A percentile compares a stretch with the other conserved stretches of the same genome.
Conservation (phyloP, 2,113 vertebrate species). For the Egretta garzetta region DNA sequence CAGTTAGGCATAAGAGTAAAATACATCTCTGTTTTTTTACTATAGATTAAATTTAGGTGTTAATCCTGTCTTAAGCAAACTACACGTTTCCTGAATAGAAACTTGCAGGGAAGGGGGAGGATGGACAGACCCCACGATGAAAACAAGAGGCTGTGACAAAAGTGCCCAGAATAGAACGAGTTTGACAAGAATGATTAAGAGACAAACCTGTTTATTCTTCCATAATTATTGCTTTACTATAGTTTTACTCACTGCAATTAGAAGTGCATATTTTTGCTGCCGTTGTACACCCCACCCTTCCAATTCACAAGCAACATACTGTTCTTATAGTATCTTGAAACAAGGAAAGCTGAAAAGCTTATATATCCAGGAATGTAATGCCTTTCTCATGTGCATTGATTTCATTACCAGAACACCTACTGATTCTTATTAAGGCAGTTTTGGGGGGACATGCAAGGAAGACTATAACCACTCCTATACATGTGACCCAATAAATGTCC, state of each 20-base stretch:
- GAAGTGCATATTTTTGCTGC: background rate
- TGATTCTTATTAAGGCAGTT: background rate
- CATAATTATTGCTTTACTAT: background rate
- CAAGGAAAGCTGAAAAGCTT: background rate
- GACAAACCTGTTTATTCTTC: background rate
- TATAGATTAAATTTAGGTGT: background rate
- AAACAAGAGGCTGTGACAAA: background rate
- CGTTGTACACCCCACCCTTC: background rate
- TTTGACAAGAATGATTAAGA: background rate
- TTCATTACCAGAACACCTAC: background rate
- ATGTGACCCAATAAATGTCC: background rate
- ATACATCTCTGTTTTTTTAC: background rate
- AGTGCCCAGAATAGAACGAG: background rate
- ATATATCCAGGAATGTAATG: background rate
- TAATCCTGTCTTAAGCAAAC: background rate
- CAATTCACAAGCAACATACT: background rate
- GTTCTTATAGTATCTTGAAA: background rate
- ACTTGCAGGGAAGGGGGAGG: background rate
- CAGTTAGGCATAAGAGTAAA: background rate
- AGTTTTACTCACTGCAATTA: background rate
- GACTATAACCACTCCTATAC: background rate
- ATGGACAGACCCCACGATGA: background rate
- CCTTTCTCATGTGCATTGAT: background rate
- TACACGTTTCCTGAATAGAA: background rate
- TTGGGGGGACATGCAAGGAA: background rate